Evolutionary conservation across 2,888 invertebrate species (phyloP), one percentile per base, ranked within the genome.

Genomic region (Sarcophaga subvicina): DNA sequence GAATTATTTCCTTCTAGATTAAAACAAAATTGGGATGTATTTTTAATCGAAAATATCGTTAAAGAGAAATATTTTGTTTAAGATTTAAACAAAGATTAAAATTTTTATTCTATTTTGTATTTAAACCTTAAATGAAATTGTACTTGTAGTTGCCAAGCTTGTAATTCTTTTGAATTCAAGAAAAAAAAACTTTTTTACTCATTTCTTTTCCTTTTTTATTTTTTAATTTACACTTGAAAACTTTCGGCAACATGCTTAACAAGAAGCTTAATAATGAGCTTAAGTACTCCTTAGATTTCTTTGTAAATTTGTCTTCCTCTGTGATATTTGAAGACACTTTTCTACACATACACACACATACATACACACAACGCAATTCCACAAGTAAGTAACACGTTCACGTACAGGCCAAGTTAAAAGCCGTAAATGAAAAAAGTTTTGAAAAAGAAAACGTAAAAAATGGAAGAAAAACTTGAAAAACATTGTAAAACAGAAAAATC

Each of bases 401-500:
- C 37, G 37, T 37, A 37, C 37, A 37, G 37, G 37, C 37, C 37
- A 37, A 37, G 37, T 37, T 37, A 37, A 37, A 37, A 37, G 37
- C 8, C 37, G 47, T 10, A n/a, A 11, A 25, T 25, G 4, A 69
- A 62, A 78, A 62, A 72, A 80, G 17, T 27, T 70, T 70, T 0
- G 17, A 70, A 45, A 66, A 27, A 60, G 45, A 49, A 66, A 25
- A 59, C 20, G 20, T 54, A n/a, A 80, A 54, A 70, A 70, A 54
- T 64, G 17, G 37, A 45, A 66, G 27, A 22, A 27, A 27, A 70
- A 54, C 70, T 54, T 70, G 54, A 70, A 27, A 59, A 59, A 71
- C 71, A 71, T 37, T 37, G 37, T 37, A 37, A 37, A 37, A 37
- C 8, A 71, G n/a, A 27, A 76, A 70, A 77, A 77, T 66, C 77